A percentile compares a stretch with the other conserved stretches of the same genome.
phyloP scores from a whole-genome alignment of 2,113 vertebrate genomes.

The Sapayoa aenigma region DNA sequence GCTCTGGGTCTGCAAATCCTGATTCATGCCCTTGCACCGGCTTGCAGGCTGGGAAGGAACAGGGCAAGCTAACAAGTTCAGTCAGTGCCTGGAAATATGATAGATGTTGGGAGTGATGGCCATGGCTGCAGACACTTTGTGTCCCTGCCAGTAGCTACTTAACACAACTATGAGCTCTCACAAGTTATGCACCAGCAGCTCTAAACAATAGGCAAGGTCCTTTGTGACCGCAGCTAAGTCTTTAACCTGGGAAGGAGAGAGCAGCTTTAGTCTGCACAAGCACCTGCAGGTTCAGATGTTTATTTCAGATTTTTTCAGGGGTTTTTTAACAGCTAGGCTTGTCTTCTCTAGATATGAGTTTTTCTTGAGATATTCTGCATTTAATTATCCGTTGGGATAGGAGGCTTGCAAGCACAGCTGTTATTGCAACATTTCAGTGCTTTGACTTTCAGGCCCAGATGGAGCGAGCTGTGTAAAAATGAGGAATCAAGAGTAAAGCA shows the following conservation, averaged over 20 bases:
- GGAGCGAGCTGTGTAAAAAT: conserved; percentile 28
- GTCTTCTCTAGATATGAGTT: conserved; percentile 24
- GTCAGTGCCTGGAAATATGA: neutral
- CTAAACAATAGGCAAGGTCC: conserved; percentile 47
- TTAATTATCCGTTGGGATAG: conserved; percentile 46
- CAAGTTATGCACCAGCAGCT: conserved; percentile 45
- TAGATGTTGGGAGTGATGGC: conserved; percentile 22
- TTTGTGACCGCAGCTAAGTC: neutral
- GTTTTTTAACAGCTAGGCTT: neutral
- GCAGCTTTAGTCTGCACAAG: neutral
- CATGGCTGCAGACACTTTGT: conserved; percentile 2
- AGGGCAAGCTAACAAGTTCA: neutral
- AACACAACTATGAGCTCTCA: neutral
- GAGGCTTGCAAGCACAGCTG: conserved; percentile 23
- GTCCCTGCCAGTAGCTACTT: conserved; percentile 45
- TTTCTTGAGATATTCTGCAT: conserved; percentile 32
- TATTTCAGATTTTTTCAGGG: neutral
- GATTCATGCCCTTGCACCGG: accelerated
- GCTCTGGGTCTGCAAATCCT: neutral
- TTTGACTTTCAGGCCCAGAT: conserved; percentile 29
- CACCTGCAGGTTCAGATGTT: neutral
- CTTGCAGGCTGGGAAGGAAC: neutral
- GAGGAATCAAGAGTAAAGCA: conserved; percentile 31
- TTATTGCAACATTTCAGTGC: conserved; percentile 46
- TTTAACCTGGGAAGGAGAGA: neutral